These are phyloP conservation scores for Cydia splendana DNA, from an alignment of 1,140 invertebrate genomes.

Conservation along the genomic window DNA sequence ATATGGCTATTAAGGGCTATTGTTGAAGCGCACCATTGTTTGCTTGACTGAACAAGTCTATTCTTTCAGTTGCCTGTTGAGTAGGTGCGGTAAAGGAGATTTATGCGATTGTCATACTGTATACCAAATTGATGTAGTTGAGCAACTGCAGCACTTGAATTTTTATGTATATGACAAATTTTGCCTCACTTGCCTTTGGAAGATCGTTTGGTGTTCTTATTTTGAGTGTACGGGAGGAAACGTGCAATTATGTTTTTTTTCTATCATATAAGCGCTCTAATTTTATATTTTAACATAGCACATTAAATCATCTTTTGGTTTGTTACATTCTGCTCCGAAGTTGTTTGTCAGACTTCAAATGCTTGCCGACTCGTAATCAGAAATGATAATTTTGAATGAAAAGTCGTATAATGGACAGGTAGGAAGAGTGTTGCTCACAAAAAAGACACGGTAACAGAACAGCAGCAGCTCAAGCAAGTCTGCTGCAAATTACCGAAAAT, in stretches of 20 bases:
- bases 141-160: background rate
- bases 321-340: background rate
- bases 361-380: background rate
- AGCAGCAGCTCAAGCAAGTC: background rate
- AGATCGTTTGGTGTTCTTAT: slow-evolving; percentile 1
- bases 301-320: slow-evolving; percentile 3
- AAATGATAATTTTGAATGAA: background rate
- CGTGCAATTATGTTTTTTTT: background rate
- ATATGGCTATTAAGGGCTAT: no score
- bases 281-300: background rate
- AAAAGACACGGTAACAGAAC: background rate
- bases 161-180: background rate
- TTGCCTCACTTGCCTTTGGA: slow-evolving; percentile 15
- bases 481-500: background rate
- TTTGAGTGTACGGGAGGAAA: background rate
- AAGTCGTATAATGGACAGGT: background rate
- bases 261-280: background rate
- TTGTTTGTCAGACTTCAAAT: background rate
- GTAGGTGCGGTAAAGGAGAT: background rate
- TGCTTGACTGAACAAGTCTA: background rate
- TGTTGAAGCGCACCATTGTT: no score
- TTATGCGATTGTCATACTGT: no score
- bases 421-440: background rate
- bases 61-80: background rate
- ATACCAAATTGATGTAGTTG: background rate